A percentile compares a stretch with the other conserved stretches of the same genome.
Evolutionary conservation across 1,140 invertebrate species (phyloP).

Genomic region (Drosophila bipectinata): DNA sequence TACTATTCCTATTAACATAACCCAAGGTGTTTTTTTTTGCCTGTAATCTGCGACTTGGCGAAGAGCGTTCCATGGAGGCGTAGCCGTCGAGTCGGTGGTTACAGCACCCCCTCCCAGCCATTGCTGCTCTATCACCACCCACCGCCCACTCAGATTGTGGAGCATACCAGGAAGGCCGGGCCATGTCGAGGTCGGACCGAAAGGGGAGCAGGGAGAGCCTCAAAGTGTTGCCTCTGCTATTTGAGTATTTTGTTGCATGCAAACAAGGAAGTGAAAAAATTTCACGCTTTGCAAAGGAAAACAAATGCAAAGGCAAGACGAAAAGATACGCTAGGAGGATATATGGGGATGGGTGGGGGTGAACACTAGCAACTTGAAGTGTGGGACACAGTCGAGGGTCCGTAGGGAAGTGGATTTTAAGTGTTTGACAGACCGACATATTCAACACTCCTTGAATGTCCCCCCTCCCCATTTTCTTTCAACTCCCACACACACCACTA

Average conservation of each 20-base stretch:
- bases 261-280: constrained; percentile 78
- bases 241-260: constrained; percentile 45
- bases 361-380: constrained; percentile 5
- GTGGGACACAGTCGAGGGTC: constrained; percentile 32
- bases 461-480: not conserved
- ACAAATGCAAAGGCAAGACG: constrained; percentile 10
- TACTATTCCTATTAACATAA: not conserved
- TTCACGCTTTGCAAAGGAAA: constrained; percentile 47
- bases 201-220: not conserved
- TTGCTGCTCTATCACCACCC: not conserved
- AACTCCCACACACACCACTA: not conserved
- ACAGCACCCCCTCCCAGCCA: not conserved
- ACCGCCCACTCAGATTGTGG: constrained; percentile 9
- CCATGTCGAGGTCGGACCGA: constrained; percentile 56
- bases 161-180: constrained; percentile 64
- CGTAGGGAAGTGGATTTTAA: constrained; percentile 41
- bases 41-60: constrained; percentile 28
- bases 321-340: not conserved
- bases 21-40: not conserved
- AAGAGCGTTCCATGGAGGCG: constrained; percentile 24
- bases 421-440: constrained; percentile 50
- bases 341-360: too few species aligned
- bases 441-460: constrained; percentile 2
- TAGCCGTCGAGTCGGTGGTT: constrained; percentile 52
- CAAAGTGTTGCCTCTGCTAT: constrained; percentile 21